Percentiles rank a stretch among this genome's conserved stretches.
Evolutionary conservation across 2,113 vertebrate species (phyloP).

Genomic region (Pseudorectes ferrugineus): DNA sequence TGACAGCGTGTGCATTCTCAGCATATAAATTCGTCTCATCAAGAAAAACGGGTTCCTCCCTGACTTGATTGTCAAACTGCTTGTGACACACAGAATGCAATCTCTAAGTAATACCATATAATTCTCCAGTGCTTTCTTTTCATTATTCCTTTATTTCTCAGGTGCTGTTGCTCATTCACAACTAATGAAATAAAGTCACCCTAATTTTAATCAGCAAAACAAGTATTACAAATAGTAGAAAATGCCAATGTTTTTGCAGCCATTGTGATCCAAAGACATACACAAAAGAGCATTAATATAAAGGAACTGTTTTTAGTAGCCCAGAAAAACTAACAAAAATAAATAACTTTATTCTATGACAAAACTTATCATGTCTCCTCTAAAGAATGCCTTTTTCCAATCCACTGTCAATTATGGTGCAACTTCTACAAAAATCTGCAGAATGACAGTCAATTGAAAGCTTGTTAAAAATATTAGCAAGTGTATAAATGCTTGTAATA

Average conservation of each 20-base stretch:
- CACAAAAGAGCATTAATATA: not conserved
- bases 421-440: not conserved
- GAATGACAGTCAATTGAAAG: not conserved
- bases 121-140: not conserved
- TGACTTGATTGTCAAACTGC: not conserved
- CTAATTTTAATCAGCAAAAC: not conserved
- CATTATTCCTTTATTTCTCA: not conserved
- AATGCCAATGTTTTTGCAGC: not conserved
- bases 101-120: not conserved
- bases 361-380: not conserved
- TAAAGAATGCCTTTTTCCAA: not conserved
- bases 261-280: not conserved
- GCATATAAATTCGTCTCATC: not conserved
- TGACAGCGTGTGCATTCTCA: not conserved
- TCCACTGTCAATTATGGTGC: not conserved
- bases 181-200: not conserved
- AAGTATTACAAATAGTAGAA: not conserved
- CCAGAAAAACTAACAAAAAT: not conserved
- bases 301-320: not conserved
- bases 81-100: not conserved
- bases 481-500: not conserved
- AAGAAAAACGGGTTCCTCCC: slow-evolving; percentile 32
- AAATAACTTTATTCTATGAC: not conserved
- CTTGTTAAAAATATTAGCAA: not conserved
- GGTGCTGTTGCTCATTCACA: not conserved